Conservation (phyloP, 2,113 vertebrate genomes). For the Siniperca knerii region DNA sequence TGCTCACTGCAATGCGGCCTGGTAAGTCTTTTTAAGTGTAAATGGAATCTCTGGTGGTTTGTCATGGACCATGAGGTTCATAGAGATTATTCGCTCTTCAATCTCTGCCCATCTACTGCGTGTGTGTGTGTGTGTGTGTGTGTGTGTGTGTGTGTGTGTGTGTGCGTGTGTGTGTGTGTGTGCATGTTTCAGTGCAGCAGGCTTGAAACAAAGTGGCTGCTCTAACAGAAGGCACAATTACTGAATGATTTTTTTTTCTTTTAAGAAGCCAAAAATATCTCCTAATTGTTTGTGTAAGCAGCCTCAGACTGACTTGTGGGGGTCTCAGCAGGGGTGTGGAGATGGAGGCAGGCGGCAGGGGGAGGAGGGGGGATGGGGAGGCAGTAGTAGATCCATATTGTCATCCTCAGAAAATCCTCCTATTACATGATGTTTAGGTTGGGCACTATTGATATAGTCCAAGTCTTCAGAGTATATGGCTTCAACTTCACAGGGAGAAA, state of each 20-base stretch:
- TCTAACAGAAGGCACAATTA: constrained; percentile 53
- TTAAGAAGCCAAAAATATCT: constrained; percentile 54
- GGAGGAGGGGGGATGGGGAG: neutral
- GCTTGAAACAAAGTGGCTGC: constrained; percentile 52
- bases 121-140: constrained; percentile 1
- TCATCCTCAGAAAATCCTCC: constrained; percentile 37
- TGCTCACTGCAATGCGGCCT: constrained; percentile 28
- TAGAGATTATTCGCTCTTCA: constrained; percentile 40
- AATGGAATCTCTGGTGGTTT: constrained; percentile 67
- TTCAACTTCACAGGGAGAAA: constrained; percentile 55
- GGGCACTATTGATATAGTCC: constrained; percentile 51
- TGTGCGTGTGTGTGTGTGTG: neutral
- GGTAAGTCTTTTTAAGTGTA: constrained; percentile 64
- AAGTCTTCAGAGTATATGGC: constrained; percentile 53
- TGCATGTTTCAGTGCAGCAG: constrained; percentile 18
- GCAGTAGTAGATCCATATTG: neutral
- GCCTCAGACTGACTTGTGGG: constrained; percentile 55
- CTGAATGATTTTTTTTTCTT: constrained; percentile 27
- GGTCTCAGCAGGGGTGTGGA: constrained; percentile 59
- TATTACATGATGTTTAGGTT: constrained; percentile 49
- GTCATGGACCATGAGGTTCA: constrained; percentile 43
- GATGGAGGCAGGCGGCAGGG: constrained; percentile 28
- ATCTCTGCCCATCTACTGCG: constrained; percentile 37
- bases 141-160: neutral
- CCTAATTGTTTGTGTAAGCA: constrained; percentile 74